phyloP scores from a whole-genome alignment of 2,888 invertebrate species.

The Drosophila anomelani region DNA sequence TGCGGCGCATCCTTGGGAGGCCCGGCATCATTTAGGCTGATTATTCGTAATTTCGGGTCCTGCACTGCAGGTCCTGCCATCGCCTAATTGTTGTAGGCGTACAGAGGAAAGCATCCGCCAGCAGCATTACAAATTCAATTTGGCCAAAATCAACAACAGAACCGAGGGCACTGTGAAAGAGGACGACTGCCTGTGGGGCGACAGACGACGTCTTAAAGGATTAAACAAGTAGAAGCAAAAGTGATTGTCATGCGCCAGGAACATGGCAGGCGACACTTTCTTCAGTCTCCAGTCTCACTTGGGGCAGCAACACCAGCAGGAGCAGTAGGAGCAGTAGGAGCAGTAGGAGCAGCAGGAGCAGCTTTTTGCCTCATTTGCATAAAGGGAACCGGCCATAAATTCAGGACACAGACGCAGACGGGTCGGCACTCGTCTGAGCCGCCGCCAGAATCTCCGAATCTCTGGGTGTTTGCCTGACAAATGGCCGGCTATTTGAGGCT shows the following conservation, averaged over 20 bases:
- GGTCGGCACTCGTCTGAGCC: constrained; percentile 31
- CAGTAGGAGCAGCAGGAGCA: constrained; percentile 24
- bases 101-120: constrained; percentile 8
- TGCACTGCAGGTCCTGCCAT: constrained; percentile 17
- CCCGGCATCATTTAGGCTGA: constrained; percentile 52
- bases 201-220: constrained; percentile 65
- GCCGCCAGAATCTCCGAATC: constrained; percentile 23
- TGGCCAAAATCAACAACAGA: constrained; percentile 43
- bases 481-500: constrained; percentile 48
- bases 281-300: background rate
- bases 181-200: constrained; percentile 34
- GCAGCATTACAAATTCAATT: constrained; percentile 50
- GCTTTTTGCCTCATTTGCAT: constrained; percentile 68
- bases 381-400: constrained; percentile 56
- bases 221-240: constrained; percentile 60
- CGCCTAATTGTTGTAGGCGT: constrained; percentile 35
- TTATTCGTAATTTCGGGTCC: constrained; percentile 50
- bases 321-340: background rate
- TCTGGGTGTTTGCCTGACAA: constrained; percentile 41
- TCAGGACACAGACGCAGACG: constrained; percentile 36
- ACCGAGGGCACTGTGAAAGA: background rate
- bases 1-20: background rate
- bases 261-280: constrained; percentile 65
- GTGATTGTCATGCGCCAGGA: constrained; percentile 66
- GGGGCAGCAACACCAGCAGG: background rate